Conservation (phyloP, 2,888 invertebrate species). For the Lucinisca nassula region DNA sequence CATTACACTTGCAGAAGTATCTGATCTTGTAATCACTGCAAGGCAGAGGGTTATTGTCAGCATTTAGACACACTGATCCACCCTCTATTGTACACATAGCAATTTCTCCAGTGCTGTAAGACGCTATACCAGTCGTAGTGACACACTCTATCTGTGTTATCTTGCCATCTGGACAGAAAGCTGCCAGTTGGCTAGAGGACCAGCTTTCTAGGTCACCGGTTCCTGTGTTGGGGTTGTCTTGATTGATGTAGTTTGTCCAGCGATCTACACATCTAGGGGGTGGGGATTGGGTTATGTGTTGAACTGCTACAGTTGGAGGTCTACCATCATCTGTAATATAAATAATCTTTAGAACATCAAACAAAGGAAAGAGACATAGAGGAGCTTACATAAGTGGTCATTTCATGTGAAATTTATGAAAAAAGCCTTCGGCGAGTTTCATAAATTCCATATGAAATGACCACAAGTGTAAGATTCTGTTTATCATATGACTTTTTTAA, state of each 20-base stretch:
- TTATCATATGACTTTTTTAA: no score
- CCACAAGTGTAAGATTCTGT: no score
- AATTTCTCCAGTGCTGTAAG: conserved; percentile 75
- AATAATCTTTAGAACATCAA: no score
- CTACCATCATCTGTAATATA: background rate
- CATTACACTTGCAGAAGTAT: conserved; percentile 20
- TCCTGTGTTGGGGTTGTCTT: conserved; percentile 60
- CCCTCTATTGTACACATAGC: conserved; percentile 89
- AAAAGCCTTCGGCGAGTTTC: no score
- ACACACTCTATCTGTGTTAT: conserved; percentile 82
- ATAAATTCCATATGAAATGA: no score
- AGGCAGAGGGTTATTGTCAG: conserved; percentile 65
- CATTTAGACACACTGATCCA: conserved; percentile 91
- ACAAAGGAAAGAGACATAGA: no score
- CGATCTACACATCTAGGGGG: background rate
- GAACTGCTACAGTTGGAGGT: background rate
- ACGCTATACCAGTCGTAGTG: conserved; percentile 70
- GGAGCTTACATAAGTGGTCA: no score
- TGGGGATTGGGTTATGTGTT: background rate
- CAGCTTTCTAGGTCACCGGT: conserved; percentile 49
- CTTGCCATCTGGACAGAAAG: conserved; percentile 75
- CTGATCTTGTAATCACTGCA: conserved; percentile 84
- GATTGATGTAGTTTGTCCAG: conserved; percentile 80
- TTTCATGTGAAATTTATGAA: no score
- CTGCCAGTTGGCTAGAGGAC: conserved; percentile 57